phyloP scores from a whole-genome alignment of 2,888 invertebrate genomes.

The Hybos culiciformis region DNA sequence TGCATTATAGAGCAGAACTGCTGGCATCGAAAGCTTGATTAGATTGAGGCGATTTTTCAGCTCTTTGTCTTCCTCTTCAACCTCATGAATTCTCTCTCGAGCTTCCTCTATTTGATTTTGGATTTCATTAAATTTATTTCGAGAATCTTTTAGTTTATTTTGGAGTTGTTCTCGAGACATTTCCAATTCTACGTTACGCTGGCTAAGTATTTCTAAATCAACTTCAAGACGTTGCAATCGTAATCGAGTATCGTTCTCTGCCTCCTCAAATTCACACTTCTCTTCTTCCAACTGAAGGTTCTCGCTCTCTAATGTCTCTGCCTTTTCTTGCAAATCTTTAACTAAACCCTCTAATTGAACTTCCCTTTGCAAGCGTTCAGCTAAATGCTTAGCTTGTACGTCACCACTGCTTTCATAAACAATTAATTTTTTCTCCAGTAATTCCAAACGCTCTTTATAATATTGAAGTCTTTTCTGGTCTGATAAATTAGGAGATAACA shows the following conservation, averaged over 20 bases:
- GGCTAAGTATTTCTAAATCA: conserved; percentile 43
- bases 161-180: conserved; percentile 45
- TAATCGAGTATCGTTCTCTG: conserved; percentile 53
- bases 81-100: conserved; percentile 39
- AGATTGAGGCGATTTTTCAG: conserved; percentile 41
- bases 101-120: conserved; percentile 41
- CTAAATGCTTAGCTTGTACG: conserved; percentile 44
- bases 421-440: conserved; percentile 49
- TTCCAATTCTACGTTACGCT: conserved; percentile 40
- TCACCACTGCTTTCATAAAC: conserved; percentile 54
- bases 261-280: conserved; percentile 59
- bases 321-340: conserved; percentile 36
- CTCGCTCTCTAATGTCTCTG: conserved; percentile 46
- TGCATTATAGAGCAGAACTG: conserved; percentile 47
- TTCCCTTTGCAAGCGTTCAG: conserved; percentile 49
- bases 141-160: conserved; percentile 40
- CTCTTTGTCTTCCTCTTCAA: conserved; percentile 41
- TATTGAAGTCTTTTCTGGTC: conserved; percentile 47
- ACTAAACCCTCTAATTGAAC: conserved; percentile 40
- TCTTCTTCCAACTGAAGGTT: conserved; percentile 55
- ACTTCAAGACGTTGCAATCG: conserved; percentile 42
- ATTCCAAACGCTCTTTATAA: conserved; percentile 50
- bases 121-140: conserved; percentile 36
- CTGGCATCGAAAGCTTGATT: conserved; percentile 48
- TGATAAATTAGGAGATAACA: conserved; percentile 21